Evolutionary conservation across 2,888 invertebrate genomes (phyloP).

Genomic region (Caenorhabditis angaria): DNA sequence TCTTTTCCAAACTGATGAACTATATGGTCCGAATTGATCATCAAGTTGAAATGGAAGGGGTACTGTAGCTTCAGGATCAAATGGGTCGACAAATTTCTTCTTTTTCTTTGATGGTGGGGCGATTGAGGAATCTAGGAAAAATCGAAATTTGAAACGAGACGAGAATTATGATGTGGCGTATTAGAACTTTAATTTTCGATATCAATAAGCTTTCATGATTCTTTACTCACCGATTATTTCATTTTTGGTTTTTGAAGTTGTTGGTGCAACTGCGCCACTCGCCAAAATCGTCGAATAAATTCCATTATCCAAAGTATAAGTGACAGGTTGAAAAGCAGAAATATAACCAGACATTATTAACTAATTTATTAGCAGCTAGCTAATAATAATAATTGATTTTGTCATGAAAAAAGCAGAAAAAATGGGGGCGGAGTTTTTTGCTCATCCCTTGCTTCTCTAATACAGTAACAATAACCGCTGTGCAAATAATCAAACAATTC

Average conservation of each 20-base stretch:
- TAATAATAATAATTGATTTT: background rate
- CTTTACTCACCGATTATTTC: background rate
- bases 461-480: background rate
- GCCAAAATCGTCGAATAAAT: constrained; percentile 21
- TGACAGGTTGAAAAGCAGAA: constrained; percentile 13
- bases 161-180: too few relatives aligned
- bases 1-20: constrained; percentile 71
- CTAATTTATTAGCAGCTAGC: background rate
- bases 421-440: constrained; percentile 8
- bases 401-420: background rate
- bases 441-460: background rate
- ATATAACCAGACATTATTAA: constrained; percentile 1
- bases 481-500: constrained; percentile 4
- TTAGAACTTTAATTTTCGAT: too few relatives aligned
- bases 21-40: constrained; percentile 59
- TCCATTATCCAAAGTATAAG: constrained; percentile 31
- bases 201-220: too few relatives aligned
- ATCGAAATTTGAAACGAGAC: too few relatives aligned
- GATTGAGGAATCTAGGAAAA: background rate
- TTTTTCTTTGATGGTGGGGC: constrained; percentile 7
- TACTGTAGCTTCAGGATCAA: constrained; percentile 72
- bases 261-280: background rate
- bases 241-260: background rate
- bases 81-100: constrained; percentile 62
- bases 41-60: constrained; percentile 71